Conservation (phyloP, 37 sponge, comb jelly and placozoan species). For the Oopsacas minuta region DNA sequence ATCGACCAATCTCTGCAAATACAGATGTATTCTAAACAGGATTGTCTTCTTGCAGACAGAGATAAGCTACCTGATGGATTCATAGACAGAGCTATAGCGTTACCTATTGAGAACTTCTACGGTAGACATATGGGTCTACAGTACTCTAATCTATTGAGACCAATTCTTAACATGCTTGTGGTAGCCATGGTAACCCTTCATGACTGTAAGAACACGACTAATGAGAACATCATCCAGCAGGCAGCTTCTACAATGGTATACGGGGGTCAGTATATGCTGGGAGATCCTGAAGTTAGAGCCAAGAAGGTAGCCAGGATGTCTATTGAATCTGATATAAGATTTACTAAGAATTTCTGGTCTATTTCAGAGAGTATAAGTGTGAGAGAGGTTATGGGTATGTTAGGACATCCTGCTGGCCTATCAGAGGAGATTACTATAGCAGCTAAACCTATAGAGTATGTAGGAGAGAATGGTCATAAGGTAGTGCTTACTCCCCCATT, state of each 20-base stretch:
- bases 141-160: conserved; percentile 41
- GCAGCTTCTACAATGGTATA: conserved; percentile 25
- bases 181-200: conserved; percentile 75
- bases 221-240: conserved; percentile 33
- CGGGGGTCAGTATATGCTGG: conserved; percentile 22
- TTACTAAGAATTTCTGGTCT: conserved; percentile 78
- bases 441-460: not conserved
- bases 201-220: conserved; percentile 34
- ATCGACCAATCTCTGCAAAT: not conserved
- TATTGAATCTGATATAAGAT: conserved; percentile 32
- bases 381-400: conserved; percentile 25
- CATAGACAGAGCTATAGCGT: not conserved
- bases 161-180: conserved; percentile 36
- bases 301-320: conserved; percentile 56
- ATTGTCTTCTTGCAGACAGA: not conserved
- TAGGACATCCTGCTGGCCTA: not conserved
- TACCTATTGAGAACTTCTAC: conserved; percentile 37
- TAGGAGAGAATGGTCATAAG: not conserved
- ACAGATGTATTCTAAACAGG: not conserved
- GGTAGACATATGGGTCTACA: conserved; percentile 35
- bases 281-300: conserved; percentile 40
- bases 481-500: conserved; percentile 41
- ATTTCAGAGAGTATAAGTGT: conserved; percentile 36
- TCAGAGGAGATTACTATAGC: not conserved
- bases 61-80: conserved; percentile 8